Conservation (phyloP, 2,888 invertebrate species). For the Clepsis dumicolana region DNA sequence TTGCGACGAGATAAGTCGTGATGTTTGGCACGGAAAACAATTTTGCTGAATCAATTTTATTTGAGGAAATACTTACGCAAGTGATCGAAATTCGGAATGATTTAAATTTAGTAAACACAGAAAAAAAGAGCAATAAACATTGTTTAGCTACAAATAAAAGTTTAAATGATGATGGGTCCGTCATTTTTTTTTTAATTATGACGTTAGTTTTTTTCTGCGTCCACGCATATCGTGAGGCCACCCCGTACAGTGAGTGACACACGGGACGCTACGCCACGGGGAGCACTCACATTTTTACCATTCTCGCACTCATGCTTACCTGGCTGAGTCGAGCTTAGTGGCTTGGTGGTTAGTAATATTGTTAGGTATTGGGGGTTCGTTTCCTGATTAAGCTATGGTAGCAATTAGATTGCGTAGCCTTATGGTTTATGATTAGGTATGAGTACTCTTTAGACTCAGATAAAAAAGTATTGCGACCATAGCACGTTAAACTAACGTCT, state of each 20-base stretch:
- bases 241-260: constrained; percentile 71
- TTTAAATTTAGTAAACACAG: neutral
- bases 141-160: constrained; percentile 26
- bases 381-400: constrained; percentile 45
- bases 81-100: neutral
- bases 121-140: neutral
- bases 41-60: neutral
- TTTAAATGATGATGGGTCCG: constrained; percentile 37
- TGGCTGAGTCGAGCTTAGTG: constrained; percentile 48
- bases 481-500: no score
- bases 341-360: constrained; percentile 7
- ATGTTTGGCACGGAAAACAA: constrained; percentile 5
- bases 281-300: constrained; percentile 70
- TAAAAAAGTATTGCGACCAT: no score
- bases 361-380: constrained; percentile 48
- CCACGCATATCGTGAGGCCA: constrained; percentile 46
- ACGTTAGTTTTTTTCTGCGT: constrained; percentile 46
- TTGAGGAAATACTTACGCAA: neutral
- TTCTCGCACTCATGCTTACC: constrained; percentile 70
- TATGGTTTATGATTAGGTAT: no score
- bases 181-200: constrained; percentile 40
- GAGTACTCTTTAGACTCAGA: no score
- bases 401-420: neutral
- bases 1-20: constrained; percentile 12
- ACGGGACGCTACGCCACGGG: constrained; percentile 68